Evolutionary conservation across 2,888 invertebrate genomes (phyloP).

Genomic region (Drosophila lutescens): DNA sequence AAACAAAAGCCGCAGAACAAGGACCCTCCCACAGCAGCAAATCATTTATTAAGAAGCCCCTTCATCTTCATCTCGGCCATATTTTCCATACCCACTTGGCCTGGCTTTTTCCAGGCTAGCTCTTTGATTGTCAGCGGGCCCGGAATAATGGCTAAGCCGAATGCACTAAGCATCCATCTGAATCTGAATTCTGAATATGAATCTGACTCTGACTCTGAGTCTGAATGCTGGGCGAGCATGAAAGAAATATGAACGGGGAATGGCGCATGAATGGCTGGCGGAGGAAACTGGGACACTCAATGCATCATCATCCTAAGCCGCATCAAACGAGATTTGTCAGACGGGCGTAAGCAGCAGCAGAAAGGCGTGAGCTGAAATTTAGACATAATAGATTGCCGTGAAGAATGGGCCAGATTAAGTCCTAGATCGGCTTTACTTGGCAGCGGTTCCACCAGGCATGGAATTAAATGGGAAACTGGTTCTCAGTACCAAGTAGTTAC

Average conservation of each 20-base stretch:
- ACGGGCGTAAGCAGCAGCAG: constrained; percentile 10
- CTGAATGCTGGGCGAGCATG: constrained; percentile 31
- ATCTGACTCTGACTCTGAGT: constrained; percentile 12
- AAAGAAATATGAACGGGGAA: constrained; percentile 32
- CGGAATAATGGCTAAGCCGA: constrained; percentile 71
- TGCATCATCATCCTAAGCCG: constrained; percentile 47
- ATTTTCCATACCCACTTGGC: constrained; percentile 17
- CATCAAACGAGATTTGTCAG: constrained; percentile 50
- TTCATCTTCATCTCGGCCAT: constrained; percentile 9
- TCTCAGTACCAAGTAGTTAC: constrained; percentile 1
- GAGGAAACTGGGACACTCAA: constrained; percentile 50
- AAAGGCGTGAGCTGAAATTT: constrained; percentile 30
- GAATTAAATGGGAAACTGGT: constrained; percentile 26
- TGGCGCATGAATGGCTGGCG: constrained; percentile 12
- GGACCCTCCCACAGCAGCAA: constrained; percentile 22
- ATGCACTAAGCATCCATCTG: constrained; percentile 41
- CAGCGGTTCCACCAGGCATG: constrained; percentile 10
- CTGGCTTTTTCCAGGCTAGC: constrained; percentile 9
- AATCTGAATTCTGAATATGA: constrained; percentile 15
- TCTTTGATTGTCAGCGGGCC: constrained; percentile 45
- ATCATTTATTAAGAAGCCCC: constrained; percentile 53
- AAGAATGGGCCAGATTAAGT: constrained; percentile 40
- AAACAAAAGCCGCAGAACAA: constrained; percentile 10
- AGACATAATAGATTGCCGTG: constrained; percentile 38
- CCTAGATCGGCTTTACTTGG: constrained; percentile 33